Percentiles rank a stretch among this genome's conserved stretches.
phyloP scores from a whole-genome alignment of 23 tunicate species.

The Oikopleura dioica region DNA sequence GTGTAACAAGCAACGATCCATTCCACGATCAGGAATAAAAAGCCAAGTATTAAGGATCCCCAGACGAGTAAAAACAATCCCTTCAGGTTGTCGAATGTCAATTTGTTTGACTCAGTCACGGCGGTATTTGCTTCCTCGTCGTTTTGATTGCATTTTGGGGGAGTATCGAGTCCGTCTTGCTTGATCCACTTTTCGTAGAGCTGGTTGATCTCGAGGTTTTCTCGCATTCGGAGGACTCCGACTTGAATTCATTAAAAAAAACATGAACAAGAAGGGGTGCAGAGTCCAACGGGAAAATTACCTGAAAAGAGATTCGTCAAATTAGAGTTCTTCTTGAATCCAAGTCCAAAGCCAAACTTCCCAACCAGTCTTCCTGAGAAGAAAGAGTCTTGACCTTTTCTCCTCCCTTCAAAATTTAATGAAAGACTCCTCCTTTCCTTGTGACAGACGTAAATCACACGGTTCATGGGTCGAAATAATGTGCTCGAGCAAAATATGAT shows the following conservation, averaged over 20 bases:
- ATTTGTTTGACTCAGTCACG: background rate
- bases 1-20: background rate
- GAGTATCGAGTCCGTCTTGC: background rate
- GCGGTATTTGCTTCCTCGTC: background rate
- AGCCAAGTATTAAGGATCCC: background rate
- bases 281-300: too few species aligned
- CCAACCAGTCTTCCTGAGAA: conserved; percentile 7
- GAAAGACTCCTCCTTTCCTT: too few species aligned
- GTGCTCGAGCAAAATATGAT: conserved; percentile 2
- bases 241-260: too few species aligned
- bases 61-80: background rate
- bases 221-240: background rate
- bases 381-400: too few species aligned
- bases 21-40: background rate
- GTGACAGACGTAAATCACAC: conserved; percentile 3
- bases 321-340: background rate
- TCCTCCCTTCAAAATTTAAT: too few species aligned
- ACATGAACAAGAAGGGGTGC: too few species aligned
- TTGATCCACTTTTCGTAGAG: conserved; percentile 9
- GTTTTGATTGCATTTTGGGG: background rate
- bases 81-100: background rate
- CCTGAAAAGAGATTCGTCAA: background rate
- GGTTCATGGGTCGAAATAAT: conserved; percentile 11
- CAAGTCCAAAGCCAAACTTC: conserved; percentile 10
- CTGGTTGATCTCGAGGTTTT: background rate